Percentiles rank a stretch among this genome's conserved stretches.
These are phyloP conservation scores for Caenorhabditis becei DNA, from an alignment of 2,888 invertebrate genomes.

Conservation along the genomic window DNA sequence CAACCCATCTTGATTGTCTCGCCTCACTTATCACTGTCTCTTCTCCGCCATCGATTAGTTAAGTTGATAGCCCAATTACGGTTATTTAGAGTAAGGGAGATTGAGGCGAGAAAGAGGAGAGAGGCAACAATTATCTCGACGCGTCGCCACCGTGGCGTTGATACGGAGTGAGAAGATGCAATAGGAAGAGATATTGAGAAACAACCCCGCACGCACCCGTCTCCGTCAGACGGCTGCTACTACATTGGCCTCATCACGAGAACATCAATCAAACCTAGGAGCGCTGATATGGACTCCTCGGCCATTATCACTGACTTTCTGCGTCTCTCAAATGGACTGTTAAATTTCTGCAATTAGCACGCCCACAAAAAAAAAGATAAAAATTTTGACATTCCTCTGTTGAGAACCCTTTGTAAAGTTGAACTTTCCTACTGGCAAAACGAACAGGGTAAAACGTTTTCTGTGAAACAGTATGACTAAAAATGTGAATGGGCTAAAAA, in stretches of 20 bases:
- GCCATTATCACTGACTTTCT: conserved; percentile 27
- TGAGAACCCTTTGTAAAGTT: neutral
- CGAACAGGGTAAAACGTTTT: too few relatives aligned
- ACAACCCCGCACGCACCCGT: neutral
- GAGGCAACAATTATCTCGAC: conserved; percentile 32
- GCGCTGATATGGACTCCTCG: conserved; percentile 6
- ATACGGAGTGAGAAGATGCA: neutral
- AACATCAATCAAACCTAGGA: conserved; percentile 52
- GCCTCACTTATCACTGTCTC: conserved; percentile 9
- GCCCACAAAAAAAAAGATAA: neutral
- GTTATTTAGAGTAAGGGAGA: conserved; percentile 49
- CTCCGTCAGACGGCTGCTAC: neutral
- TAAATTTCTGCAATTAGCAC: conserved; percentile 12
- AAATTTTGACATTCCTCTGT: conserved; percentile 1
- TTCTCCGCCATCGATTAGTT: conserved; percentile 37
- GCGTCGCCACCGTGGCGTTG: neutral
- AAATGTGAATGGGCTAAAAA: too few relatives aligned
- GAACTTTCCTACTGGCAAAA: too few relatives aligned
- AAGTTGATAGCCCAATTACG: conserved; percentile 64
- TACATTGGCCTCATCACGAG: conserved; percentile 9
- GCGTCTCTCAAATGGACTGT: neutral
- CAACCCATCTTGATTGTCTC: conserved; percentile 11
- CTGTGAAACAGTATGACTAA: too few relatives aligned
- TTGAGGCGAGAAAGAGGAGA: conserved; percentile 19
- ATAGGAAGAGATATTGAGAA: neutral